Conservation (phyloP, 1,140 invertebrate species). For the Vanessa tameamea region DNA sequence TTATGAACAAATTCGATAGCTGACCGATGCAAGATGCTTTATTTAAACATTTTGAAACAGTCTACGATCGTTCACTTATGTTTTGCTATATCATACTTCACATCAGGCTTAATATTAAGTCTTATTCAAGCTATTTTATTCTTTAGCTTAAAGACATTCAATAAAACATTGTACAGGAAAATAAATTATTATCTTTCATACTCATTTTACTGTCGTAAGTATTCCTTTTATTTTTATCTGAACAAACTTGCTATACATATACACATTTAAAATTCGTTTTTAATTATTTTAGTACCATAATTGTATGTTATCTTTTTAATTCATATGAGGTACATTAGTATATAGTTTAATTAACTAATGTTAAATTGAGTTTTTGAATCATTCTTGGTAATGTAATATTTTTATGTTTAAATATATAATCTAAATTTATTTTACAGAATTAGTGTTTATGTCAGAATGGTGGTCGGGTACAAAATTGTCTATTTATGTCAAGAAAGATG, state of each 20-base stretch:
- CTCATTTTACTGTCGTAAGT: constrained; percentile 95
- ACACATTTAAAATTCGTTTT: not conserved
- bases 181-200: constrained; percentile 96
- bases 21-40: constrained; percentile 84
- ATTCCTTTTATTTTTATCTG: constrained; percentile 34
- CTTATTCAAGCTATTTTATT: constrained; percentile 89
- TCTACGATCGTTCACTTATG: constrained; percentile 87
- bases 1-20: constrained; percentile 47
- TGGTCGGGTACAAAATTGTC: constrained; percentile 90
- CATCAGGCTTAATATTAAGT: constrained; percentile 93
- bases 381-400: not conserved
- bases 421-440: constrained; percentile 83
- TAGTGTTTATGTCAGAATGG: constrained; percentile 96
- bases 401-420: not conserved
- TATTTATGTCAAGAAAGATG: constrained; percentile 89
- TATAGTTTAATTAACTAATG: not conserved
- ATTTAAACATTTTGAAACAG: constrained; percentile 82
- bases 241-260: not conserved
- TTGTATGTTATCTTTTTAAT: not conserved
- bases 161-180: constrained; percentile 90
- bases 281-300: not conserved
- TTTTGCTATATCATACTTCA: constrained; percentile 94
- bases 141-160: constrained; percentile 87
- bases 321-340: not conserved
- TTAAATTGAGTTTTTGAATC: not conserved